These are phyloP conservation scores for Onthophagus taurus DNA, from an alignment of 1,140 invertebrate genomes.

Conservation along the genomic window DNA sequence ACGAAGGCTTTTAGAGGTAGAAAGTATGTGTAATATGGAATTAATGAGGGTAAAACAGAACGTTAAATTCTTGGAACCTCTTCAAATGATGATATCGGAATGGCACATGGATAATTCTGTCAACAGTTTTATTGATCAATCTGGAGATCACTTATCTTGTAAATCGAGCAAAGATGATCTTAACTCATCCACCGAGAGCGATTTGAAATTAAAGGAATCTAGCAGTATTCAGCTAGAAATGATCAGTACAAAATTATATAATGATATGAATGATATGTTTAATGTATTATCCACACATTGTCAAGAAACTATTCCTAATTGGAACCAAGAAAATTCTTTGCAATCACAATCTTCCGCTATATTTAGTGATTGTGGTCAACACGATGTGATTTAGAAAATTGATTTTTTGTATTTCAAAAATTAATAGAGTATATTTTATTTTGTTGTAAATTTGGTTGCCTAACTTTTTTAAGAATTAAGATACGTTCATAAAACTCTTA, in stretches of 20 bases:
- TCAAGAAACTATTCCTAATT: background rate
- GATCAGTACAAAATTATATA: constrained; percentile 3
- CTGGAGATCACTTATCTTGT: background rate
- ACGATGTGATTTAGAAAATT: too few species aligned
- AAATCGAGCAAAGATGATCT: background rate
- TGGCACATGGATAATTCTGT: constrained; percentile 21
- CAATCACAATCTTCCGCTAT: too few species aligned
- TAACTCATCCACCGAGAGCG: background rate
- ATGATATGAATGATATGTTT: constrained; percentile 2
- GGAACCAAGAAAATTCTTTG: too few species aligned
- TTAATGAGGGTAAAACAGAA: constrained; percentile 43
- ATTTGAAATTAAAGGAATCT: background rate
- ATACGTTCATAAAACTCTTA: too few species aligned
- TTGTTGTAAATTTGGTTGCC: too few species aligned
- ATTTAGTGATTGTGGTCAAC: too few species aligned
- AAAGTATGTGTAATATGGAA: constrained; percentile 48
- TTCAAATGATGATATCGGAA: constrained; percentile 33
- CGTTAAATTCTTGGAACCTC: constrained; percentile 41
- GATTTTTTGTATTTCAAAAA: too few species aligned
- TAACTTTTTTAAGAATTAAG: too few species aligned
- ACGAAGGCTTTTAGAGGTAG: constrained; percentile 42
- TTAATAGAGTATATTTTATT: too few species aligned
- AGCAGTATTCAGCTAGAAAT: background rate
- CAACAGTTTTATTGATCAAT: too few species aligned
- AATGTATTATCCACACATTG: background rate